Evolutionary conservation across 1,140 invertebrate genomes (phyloP), one percentile per base, ranked within the genome.

Genomic region (Brachionus asplanchnoidis): DNA sequence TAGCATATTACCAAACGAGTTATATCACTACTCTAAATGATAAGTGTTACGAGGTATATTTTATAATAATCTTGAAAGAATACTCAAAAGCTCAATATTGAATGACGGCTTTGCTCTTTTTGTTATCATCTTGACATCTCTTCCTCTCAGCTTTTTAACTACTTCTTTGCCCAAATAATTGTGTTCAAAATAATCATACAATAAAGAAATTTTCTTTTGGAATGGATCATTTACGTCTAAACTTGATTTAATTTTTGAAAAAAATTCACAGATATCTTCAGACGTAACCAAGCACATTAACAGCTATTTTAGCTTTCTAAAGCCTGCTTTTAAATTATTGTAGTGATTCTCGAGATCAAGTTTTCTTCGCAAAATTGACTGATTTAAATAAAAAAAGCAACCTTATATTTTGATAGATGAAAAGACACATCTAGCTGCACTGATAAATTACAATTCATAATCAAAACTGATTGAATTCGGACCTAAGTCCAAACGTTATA

Each of bases 361-460:
- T 82, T 46, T 66, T 60, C n/a, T 60, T 66, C 40, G 46, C 79
- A 56, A 82, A 11, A 66, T 82, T 26, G 46, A 56, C 40, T 82
- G 79, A 17, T 82, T 82, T 20, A 82, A 42, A 65, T 82, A 56
- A 46, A 82, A 82, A 65, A 66, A 82, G 26, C 79, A 66, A 42
- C 56, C 53, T 23, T 65, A 66, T 23, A 82, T 36, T 26, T 28
- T n/a, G 26, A 1, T 12, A 40, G 5, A 7, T 14, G 28, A 17
- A 82, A 65, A 82, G 1, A 82, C 26, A 20, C 12, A n/a, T 60
- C 32, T 40, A 20, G 26, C 50, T 65, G 26, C 78, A 20, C 40
- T 82, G 9, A 60, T 60, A 7, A 28, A 50, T 17, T 3, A 53
- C 14, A 36, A 65, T 82, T 82, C 78, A 44, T 40, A 82, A 66